phyloP scores from a whole-genome alignment of 2,888 invertebrate genomes.

The Agrochola lychnidis region DNA sequence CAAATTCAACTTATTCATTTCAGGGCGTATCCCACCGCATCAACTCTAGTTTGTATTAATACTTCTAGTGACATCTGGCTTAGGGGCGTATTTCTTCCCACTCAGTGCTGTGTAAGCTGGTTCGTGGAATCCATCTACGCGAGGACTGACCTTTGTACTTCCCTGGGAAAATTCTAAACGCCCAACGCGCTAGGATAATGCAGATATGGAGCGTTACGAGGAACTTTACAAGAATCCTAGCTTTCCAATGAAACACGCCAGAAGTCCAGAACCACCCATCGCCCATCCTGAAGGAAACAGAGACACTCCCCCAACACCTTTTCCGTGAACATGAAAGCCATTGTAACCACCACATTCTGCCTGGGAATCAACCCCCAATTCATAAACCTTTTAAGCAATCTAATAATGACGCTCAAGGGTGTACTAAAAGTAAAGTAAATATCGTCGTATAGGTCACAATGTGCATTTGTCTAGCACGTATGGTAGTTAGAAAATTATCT shows the following conservation, averaged over 20 bases:
- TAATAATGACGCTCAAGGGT: not conserved
- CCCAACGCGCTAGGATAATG: not conserved
- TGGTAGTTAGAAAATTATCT: not conserved
- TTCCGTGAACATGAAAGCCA: not conserved
- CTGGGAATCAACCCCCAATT: no score
- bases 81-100: constrained; percentile 6
- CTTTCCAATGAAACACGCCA: not conserved
- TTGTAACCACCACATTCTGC: not conserved
- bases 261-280: not conserved
- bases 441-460: not conserved
- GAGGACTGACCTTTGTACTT: constrained; percentile 2
- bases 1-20: not conserved
- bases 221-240: not conserved
- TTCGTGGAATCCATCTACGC: not conserved
- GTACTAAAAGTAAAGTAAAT: not conserved
- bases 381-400: not conserved
- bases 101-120: not conserved
- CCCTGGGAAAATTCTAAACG: not conserved
- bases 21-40: not conserved
- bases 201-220: not conserved
- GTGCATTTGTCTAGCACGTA: not conserved
- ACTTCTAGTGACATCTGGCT: not conserved
- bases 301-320: not conserved
- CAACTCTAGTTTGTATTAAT: not conserved
- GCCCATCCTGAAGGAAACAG: not conserved